Conservation (phyloP, 2,797 vertebrate genomes). For the Enoplosus armatus region DNA sequence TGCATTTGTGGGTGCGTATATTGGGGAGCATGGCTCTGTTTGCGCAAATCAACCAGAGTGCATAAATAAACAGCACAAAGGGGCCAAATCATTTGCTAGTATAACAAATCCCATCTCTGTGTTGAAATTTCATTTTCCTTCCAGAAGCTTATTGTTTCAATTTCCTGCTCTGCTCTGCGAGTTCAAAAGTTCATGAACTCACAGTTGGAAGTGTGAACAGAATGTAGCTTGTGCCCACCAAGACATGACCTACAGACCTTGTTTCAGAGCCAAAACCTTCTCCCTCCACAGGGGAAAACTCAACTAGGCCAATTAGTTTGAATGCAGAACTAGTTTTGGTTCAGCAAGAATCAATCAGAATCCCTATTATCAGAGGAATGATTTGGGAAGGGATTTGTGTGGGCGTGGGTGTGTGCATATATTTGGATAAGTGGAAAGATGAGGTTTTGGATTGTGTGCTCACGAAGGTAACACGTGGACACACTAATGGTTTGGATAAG, state of each 20-base stretch:
- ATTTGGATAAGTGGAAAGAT: conserved; percentile 6
- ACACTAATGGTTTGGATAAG: not conserved
- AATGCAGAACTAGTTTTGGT: conserved; percentile 67
- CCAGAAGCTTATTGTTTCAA: conserved; percentile 72
- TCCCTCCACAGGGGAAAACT: conserved; percentile 55
- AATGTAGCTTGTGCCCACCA: conserved; percentile 72
- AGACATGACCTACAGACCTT: conserved; percentile 79
- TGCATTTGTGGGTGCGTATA: conserved; percentile 19
- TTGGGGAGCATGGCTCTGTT: conserved; percentile 48
- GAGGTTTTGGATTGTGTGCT: conserved; percentile 19
- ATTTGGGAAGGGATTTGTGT: conserved; percentile 36
- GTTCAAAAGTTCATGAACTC: conserved; percentile 80
- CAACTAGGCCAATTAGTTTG: conserved; percentile 77
- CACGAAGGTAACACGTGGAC: not conserved
- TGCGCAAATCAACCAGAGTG: conserved; percentile 41
- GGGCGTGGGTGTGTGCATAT: conserved; percentile 10
- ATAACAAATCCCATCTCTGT: conserved; percentile 56
- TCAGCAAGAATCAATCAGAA: conserved; percentile 65
- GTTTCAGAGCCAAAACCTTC: conserved; percentile 66
- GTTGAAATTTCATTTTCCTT: conserved; percentile 65
- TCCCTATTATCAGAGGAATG: conserved; percentile 60
- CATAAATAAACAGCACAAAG: conserved; percentile 61
- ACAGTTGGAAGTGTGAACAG: conserved; percentile 76
- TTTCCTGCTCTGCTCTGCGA: conserved; percentile 58
- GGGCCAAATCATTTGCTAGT: conserved; percentile 51